Percentiles rank a stretch among this genome's conserved stretches.
phyloP scores from a whole-genome alignment of 1,140 invertebrate species.

The Mesaphorura yosii region DNA sequence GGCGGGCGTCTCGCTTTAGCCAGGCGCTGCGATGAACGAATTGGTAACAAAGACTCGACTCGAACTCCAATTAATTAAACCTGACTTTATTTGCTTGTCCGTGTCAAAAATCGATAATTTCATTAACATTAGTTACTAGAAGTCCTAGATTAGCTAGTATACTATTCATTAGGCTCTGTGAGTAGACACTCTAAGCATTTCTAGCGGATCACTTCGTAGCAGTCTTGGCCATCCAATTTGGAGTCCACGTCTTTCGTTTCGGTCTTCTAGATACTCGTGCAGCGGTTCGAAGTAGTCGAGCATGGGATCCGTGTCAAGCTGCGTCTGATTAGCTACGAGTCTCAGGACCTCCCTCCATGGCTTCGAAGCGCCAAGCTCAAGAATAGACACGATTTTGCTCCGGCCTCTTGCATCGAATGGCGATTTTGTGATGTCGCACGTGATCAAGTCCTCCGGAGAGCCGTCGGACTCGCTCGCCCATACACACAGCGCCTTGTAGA shows the following conservation, averaged over 20 bases:
- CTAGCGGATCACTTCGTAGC: neutral
- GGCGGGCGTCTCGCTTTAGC: no score
- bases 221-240: neutral
- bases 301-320: neutral
- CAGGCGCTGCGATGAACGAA: no score
- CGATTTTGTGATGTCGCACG: neutral
- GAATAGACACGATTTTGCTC: neutral
- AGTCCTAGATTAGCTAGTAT: no score
- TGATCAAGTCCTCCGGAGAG: neutral
- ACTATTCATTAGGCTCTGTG: no score
- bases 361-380: neutral
- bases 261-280: constrained; percentile 1
- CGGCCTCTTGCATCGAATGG: neutral
- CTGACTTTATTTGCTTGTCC: no score
- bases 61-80: neutral
- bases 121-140: no score
- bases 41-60: no score
- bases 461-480: neutral
- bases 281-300: constrained; percentile 1
- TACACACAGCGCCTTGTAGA: neutral
- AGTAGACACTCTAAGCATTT: neutral
- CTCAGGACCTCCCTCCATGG: neutral
- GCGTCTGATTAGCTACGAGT: neutral
- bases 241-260: neutral
- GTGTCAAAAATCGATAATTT: no score